These are phyloP conservation scores for Oxyruncus cristatus DNA, from an alignment of 2,113 vertebrate species.

Conservation along the genomic window DNA sequence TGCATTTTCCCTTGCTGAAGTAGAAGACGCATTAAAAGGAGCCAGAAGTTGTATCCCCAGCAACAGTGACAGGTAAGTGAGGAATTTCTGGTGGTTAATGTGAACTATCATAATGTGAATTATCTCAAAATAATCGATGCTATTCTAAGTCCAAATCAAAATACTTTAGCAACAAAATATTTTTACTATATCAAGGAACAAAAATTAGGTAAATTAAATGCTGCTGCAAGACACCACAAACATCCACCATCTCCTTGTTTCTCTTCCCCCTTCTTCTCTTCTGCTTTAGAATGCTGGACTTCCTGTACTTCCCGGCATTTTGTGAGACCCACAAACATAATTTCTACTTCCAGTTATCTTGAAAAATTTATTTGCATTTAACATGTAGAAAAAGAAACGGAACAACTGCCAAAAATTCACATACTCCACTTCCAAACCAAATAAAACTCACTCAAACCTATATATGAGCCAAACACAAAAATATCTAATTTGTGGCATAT, in stretches of 20 bases:
- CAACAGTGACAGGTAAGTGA: neutral
- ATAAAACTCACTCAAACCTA: neutral
- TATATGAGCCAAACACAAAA: neutral
- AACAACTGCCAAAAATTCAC: neutral
- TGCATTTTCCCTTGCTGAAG: neutral
- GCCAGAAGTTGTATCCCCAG: neutral
- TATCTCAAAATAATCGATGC: neutral
- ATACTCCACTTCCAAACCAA: neutral
- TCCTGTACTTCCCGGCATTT: neutral
- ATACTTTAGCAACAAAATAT: neutral
- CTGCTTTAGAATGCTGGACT: neutral
- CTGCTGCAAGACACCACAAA: neutral
- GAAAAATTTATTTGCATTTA: neutral
- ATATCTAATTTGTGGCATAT: neutral
- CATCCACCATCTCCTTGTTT: neutral
- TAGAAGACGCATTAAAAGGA: neutral
- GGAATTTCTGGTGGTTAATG: neutral
- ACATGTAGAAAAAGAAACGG: neutral
- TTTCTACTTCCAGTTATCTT: neutral
- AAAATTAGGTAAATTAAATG: neutral
- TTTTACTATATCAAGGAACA: neutral
- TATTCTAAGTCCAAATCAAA: conserved; percentile 22
- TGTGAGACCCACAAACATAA: neutral
- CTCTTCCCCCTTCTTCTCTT: neutral
- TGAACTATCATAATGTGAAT: conserved; percentile 18